Evolutionary conservation across 2,888 invertebrate species (phyloP).

Genomic region (Tenthredo scrophulariae): DNA sequence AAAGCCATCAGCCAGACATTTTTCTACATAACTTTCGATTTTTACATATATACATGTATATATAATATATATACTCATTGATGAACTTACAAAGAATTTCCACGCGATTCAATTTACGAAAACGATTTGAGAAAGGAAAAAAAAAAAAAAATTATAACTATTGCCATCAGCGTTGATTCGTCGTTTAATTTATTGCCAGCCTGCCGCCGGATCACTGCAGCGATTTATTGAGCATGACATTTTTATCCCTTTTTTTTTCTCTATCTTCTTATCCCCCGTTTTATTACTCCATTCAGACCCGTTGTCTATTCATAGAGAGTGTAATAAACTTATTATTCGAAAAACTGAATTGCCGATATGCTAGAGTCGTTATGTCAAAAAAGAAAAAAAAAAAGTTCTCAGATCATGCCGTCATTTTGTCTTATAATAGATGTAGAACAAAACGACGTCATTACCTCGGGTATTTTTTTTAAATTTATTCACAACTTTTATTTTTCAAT

Average conservation of each 20-base stretch:
- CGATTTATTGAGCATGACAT: background rate
- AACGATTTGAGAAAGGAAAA: background rate
- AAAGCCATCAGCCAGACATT: background rate
- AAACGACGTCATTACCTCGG: background rate
- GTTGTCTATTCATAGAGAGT: background rate
- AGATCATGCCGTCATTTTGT: background rate
- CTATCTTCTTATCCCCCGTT: background rate
- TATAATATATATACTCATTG: background rate
- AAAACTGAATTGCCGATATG: background rate
- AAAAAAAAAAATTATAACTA: background rate
- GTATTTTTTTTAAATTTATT: background rate
- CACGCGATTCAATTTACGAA: background rate
- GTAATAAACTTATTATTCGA: background rate
- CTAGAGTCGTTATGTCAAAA: background rate
- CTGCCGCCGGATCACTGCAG: background rate
- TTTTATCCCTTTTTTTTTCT: background rate
- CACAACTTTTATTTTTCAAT: background rate
- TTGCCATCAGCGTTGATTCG: background rate
- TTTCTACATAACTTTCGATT: conserved; percentile 27
- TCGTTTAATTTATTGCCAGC: background rate
- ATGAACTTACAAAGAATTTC: background rate
- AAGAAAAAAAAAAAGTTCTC: background rate
- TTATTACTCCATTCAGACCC: background rate
- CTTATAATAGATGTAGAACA: background rate
- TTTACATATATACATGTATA: background rate